A percentile compares a stretch with the other conserved stretches of the same genome.
Evolutionary conservation across 2,888 invertebrate species (phyloP).

Genomic region (Marronus borbonicus): DNA sequence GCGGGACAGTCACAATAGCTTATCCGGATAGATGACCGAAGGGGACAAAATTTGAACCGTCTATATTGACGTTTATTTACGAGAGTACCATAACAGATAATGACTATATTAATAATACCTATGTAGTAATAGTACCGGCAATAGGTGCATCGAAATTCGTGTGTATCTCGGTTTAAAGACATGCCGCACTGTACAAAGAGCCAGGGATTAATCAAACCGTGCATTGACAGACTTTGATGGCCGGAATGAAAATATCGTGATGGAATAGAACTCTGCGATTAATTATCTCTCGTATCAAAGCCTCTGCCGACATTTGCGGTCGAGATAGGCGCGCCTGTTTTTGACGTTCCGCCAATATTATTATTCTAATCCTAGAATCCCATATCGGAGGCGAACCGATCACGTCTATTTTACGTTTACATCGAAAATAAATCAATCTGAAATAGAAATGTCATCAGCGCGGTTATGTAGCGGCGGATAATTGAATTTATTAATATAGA

Average conservation of each 20-base stretch:
- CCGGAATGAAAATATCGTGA: conserved; percentile 64
- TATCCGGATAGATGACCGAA: background rate
- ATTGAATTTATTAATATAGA: conserved; percentile 52
- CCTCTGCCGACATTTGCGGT: conserved; percentile 47
- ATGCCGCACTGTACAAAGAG: conserved; percentile 1
- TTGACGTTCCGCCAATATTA: conserved; percentile 54
- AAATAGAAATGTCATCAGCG: conserved; percentile 47
- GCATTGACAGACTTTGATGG: conserved; percentile 64
- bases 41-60: background rate
- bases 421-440: conserved; percentile 11
- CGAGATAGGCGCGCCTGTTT: conserved; percentile 53
- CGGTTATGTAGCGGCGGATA: conserved; percentile 13
- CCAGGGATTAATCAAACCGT: conserved; percentile 62
- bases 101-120: background rate
- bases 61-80: background rate
- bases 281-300: conserved; percentile 66
- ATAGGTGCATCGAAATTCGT: conserved; percentile 38
- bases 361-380: conserved; percentile 40
- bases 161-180: conserved; percentile 35
- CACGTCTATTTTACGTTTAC: conserved; percentile 1
- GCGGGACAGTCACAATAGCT: background rate
- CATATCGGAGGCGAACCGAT: conserved; percentile 4
- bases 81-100: background rate
- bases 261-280: conserved; percentile 57
- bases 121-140: conserved; percentile 3